Evolutionary conservation across 30 jellyfish, hydroid and myxozoan genomes (phyloP).

Genomic region (Hydractinia symbiolongicarpus): DNA sequence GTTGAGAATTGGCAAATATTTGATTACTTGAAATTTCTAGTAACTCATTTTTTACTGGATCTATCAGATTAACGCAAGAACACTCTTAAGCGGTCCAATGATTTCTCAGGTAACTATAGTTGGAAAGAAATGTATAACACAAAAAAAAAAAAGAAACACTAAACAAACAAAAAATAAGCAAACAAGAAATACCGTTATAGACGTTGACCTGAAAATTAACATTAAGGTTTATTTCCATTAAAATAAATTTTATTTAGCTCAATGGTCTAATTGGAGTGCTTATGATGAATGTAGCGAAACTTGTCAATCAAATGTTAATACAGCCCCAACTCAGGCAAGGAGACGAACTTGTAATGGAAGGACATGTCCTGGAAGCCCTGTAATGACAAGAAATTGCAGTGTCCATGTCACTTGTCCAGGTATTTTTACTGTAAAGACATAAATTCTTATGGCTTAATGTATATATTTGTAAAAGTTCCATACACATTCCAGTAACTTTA

Average conservation of each 20-base stretch:
- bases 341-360: slow-evolving; percentile 13
- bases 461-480: neutral
- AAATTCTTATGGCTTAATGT: neutral
- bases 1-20: no score
- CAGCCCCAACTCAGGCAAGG: neutral
- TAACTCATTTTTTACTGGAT: no score
- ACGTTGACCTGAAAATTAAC: no score
- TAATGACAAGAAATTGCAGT: neutral
- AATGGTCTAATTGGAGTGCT: neutral
- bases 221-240: no score
- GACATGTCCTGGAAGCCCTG: slow-evolving; percentile 6
- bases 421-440: neutral
- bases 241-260: neutral
- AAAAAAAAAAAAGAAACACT: no score
- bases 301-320: slow-evolving; percentile 4
- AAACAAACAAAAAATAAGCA: no score
- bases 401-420: slow-evolving; percentile 15
- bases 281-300: slow-evolving; percentile 13
- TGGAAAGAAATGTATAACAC: no score
- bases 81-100: no score
- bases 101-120: no score
- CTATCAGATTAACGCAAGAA: no score
- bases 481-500: neutral
- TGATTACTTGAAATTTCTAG: no score
- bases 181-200: no score